Conservation (phyloP, 2,888 invertebrate species). For the Callyntrura guangdongensis region DNA sequence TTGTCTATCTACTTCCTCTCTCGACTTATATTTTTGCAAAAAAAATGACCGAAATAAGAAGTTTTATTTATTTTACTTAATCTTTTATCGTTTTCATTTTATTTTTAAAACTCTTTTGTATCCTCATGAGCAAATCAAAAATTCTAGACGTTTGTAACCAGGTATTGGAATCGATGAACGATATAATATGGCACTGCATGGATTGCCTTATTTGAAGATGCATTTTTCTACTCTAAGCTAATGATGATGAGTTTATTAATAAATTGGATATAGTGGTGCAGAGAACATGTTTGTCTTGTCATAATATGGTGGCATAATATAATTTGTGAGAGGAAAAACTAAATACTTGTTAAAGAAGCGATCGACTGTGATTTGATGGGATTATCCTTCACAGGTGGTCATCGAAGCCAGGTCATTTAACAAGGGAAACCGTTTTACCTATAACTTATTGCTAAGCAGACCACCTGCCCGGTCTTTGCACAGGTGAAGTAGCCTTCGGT, state of each 20-base stretch:
- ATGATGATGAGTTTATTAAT: not conserved
- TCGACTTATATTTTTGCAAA: constrained; percentile 30
- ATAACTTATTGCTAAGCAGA: constrained; percentile 78
- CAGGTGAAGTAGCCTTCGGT: constrained; percentile 81
- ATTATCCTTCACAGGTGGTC: constrained; percentile 83
- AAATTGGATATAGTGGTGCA: not conserved
- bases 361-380: constrained; percentile 75
- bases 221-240: not conserved
- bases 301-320: not conserved
- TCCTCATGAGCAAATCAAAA: not conserved
- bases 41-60: constrained; percentile 37
- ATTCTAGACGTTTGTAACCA: not conserved
- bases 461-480: constrained; percentile 82
- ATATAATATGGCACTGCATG: too few species aligned
- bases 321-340: constrained; percentile 51
- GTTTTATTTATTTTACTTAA: not conserved
- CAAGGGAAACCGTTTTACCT: constrained; percentile 77
- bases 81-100: constrained; percentile 7
- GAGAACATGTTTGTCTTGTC: constrained; percentile 1
- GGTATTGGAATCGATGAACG: not conserved
- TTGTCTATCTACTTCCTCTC: constrained; percentile 59
- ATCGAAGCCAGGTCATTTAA: constrained; percentile 84
- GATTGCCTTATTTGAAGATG: not conserved
- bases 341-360: constrained; percentile 24
- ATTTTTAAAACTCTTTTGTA: not conserved